Percentiles rank a stretch among this genome's conserved stretches.
Conservation (phyloP, 2,888 invertebrate species). For the Unio delphinus region DNA sequence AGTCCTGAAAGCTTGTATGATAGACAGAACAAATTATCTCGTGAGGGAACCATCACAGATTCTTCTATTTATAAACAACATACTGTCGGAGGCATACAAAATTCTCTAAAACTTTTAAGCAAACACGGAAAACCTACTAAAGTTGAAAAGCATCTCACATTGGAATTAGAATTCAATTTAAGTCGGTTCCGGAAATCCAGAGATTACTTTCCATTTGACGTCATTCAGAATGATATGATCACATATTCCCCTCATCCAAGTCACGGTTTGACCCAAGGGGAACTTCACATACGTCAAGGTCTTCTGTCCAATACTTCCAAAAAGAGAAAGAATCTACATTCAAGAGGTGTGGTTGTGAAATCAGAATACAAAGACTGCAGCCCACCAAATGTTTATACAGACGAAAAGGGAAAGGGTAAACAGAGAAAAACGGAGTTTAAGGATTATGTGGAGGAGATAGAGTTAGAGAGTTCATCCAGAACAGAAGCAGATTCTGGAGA, state of each 20-base stretch:
- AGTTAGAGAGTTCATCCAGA: too few species aligned
- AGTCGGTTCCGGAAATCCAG: slow-evolving; percentile 47
- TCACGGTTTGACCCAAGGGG: slow-evolving; percentile 42
- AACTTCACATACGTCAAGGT: slow-evolving; percentile 35
- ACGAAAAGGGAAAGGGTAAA: too few species aligned
- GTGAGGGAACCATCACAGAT: slow-evolving; percentile 30
- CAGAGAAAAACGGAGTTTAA: too few species aligned
- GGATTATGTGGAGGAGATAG: too few species aligned
- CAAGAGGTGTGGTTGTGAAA: slow-evolving; percentile 14
- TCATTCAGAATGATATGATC: slow-evolving; percentile 37
- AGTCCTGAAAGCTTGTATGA: slow-evolving; percentile 28
- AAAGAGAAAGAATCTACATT: slow-evolving; percentile 9
- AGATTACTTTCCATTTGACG: slow-evolving; percentile 47
- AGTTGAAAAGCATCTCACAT: slow-evolving; percentile 49
- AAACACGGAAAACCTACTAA: slow-evolving; percentile 49
- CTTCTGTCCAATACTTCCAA: slow-evolving; percentile 34
- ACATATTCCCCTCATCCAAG: slow-evolving; percentile 39
- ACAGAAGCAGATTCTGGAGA: too few species aligned
- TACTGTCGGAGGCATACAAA: slow-evolving; percentile 52
- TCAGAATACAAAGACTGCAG: slow-evolving; percentile 2
- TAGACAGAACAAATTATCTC: slow-evolving; percentile 11
- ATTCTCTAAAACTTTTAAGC: slow-evolving; percentile 48
- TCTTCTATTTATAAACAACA: slow-evolving; percentile 29
- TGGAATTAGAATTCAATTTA: slow-evolving; percentile 49
- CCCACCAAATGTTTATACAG: too few species aligned